Conservation (phyloP, 2,113 vertebrate species). For the Engystomops pustulosus region DNA sequence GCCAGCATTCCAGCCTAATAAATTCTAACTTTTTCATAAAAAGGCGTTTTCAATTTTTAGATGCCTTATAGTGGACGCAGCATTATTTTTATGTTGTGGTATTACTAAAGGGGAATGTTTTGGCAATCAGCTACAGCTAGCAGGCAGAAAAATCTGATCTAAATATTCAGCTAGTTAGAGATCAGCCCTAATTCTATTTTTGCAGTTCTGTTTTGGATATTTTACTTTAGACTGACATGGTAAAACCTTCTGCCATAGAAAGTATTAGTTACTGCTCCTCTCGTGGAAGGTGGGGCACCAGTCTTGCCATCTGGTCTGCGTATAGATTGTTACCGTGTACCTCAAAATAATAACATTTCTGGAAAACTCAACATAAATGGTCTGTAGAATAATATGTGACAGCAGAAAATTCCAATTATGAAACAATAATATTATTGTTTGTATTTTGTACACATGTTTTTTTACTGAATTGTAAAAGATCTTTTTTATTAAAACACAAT, state of each 20-base stretch:
- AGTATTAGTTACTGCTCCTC: not conserved
- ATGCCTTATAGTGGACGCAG: constrained; percentile 34
- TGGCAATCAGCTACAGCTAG: not conserved
- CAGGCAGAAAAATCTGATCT: not conserved
- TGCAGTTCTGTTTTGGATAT: not conserved
- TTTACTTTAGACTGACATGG: not conserved
- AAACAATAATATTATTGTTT: not conserved
- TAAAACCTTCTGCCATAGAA: not conserved
- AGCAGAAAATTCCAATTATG: not conserved
- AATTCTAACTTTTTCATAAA: constrained; percentile 69
- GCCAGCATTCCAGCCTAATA: too few relatives aligned
- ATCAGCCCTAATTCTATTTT: not conserved
- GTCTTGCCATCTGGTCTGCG: not conserved
- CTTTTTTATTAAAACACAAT: too few relatives aligned
- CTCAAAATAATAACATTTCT: not conserved
- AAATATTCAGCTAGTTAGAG: not conserved
- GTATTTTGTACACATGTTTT: too few relatives aligned
- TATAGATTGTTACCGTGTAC: not conserved
- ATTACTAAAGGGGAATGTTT: constrained; percentile 7
- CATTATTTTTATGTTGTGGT: constrained; percentile 54
- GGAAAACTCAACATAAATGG: not conserved
- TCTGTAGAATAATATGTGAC: too few relatives aligned
- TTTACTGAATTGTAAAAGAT: too few relatives aligned
- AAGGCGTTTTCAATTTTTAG: constrained; percentile 64
- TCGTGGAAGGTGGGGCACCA: not conserved